Conservation (phyloP, 2,888 invertebrate species). For the Acanthosoma haemorrhoidale region DNA sequence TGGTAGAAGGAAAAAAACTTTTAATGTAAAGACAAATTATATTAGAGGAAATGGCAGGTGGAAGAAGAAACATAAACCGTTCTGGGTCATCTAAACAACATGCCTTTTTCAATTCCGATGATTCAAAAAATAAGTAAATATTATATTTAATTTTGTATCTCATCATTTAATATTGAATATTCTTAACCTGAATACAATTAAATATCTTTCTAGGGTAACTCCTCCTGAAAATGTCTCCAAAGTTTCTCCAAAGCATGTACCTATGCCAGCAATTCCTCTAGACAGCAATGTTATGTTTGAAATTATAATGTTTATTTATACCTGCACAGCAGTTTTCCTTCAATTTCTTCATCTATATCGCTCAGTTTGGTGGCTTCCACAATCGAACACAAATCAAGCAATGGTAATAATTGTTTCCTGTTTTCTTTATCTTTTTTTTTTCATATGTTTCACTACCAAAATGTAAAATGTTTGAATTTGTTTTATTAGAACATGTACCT, state of each 20-base stretch:
- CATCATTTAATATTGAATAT: no score
- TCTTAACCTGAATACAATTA: background rate
- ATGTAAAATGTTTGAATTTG: no score
- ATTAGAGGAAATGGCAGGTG: conserved; percentile 38
- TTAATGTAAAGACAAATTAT: no score
- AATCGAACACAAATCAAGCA: conserved; percentile 80
- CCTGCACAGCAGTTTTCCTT: conserved; percentile 68
- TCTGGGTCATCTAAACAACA: conserved; percentile 38
- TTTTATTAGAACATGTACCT: conserved; percentile 89
- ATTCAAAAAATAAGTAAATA: conserved; percentile 38
- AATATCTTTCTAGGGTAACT: background rate
- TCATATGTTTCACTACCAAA: background rate
- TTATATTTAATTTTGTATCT: background rate
- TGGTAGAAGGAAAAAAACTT: no score
- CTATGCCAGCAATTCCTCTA: conserved; percentile 69
- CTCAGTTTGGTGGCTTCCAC: conserved; percentile 95
- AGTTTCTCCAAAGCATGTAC: conserved; percentile 67
- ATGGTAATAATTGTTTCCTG: conserved; percentile 58
- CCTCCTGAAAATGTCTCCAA: conserved; percentile 31
- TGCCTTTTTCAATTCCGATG: conserved; percentile 34
- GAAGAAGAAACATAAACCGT: conserved; percentile 38
- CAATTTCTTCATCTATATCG: conserved; percentile 93
- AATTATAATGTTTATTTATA: conserved; percentile 73
- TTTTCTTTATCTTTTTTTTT: conserved; percentile 5
- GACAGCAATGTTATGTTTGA: conserved; percentile 83